phyloP scores from a whole-genome alignment of 2,113 vertebrate genomes.

The Columbina picui region DNA sequence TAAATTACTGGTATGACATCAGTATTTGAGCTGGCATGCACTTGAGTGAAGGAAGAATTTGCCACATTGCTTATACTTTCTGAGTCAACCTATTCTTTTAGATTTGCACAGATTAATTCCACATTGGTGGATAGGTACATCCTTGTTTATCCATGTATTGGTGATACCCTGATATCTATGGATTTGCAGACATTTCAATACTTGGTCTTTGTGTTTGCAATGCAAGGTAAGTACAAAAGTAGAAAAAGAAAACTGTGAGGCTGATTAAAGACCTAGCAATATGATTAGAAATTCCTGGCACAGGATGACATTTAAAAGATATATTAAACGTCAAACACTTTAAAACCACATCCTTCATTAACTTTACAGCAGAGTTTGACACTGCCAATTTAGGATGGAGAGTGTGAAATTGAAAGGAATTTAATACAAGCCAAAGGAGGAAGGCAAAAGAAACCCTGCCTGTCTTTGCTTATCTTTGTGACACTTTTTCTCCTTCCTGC shows the following conservation, averaged over 20 bases:
- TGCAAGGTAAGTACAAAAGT: background rate
- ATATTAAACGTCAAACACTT: constrained; percentile 40
- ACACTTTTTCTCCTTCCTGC: background rate
- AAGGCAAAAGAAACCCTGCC: background rate
- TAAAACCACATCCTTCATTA: constrained; percentile 55
- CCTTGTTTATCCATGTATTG: background rate
- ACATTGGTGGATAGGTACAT: background rate
- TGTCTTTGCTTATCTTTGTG: background rate
- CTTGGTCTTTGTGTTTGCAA: background rate
- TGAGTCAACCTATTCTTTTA: background rate
- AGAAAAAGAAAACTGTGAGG: background rate
- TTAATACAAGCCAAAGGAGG: constrained; percentile 19
- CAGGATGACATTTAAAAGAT: constrained; percentile 11
- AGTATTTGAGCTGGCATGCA: background rate
- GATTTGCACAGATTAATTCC: background rate
- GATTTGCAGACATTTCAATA: background rate
- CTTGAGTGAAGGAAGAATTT: background rate
- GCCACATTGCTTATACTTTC: background rate
- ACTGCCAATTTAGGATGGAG: constrained; percentile 1
- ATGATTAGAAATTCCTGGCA: constrained; percentile 18
- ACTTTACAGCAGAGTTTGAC: constrained; percentile 39
- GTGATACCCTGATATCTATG: background rate
- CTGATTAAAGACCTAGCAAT: background rate
- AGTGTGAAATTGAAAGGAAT: constrained; percentile 44
- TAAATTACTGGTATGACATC: background rate